phyloP scores from a whole-genome alignment of 2,888 invertebrate genomes.

The Ctenicera cuprea region DNA sequence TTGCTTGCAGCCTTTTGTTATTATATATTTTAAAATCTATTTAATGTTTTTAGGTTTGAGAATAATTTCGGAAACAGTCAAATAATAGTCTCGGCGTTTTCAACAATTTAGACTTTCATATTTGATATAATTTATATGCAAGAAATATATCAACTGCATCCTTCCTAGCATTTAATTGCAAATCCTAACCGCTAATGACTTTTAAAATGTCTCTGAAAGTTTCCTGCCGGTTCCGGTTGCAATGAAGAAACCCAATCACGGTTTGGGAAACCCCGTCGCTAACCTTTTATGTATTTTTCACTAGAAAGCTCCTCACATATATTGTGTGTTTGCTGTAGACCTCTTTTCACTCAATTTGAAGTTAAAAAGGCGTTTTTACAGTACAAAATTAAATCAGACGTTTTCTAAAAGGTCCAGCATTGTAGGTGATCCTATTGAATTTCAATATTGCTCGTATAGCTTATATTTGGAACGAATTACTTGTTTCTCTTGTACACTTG shows the following conservation, averaged over 20 bases:
- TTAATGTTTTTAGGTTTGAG: no score
- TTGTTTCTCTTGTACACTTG: constrained; percentile 5
- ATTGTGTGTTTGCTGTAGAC: not conserved
- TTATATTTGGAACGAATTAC: constrained; percentile 3
- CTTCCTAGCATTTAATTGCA: constrained; percentile 7
- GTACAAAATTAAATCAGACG: not conserved
- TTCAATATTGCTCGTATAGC: constrained; percentile 7
- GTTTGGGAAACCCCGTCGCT: not conserved
- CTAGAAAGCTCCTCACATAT: not conserved
- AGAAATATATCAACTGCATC: constrained; percentile 9
- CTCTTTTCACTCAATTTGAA: not conserved
- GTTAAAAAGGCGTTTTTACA: not conserved
- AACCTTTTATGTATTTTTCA: constrained; percentile 10
- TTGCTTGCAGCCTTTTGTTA: no score
- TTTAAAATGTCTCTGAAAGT: constrained; percentile 18
- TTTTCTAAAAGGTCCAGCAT: not conserved
- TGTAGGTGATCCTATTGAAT: constrained; percentile 24
- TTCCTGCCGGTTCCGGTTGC: not conserved
- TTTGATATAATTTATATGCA: not conserved
- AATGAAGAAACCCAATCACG: constrained; percentile 19
- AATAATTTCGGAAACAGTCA: no score
- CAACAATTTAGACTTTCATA: not conserved
- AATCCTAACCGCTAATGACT: constrained; percentile 12
- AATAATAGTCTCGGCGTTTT: no score
- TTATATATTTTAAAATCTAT: no score